phyloP scores from a whole-genome alignment of 2,797 vertebrate species.

The Microhierax caerulescens region DNA sequence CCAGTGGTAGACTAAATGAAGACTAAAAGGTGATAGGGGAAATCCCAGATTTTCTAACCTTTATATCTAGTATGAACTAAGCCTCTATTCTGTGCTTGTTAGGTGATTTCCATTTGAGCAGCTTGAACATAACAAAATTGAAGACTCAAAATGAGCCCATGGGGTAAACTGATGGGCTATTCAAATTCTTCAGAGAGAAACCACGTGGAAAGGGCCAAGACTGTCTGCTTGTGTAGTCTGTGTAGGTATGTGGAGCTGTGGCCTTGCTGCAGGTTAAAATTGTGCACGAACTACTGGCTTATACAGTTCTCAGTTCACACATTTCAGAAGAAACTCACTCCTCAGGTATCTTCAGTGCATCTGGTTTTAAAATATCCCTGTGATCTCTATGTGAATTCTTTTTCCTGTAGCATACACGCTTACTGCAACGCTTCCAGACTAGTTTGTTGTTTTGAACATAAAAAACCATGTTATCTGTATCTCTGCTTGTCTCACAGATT shows the following conservation, averaged over 20 bases:
- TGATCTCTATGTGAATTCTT: background rate
- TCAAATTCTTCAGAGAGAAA: background rate
- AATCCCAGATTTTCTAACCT: conserved; percentile 25
- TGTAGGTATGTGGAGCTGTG: background rate
- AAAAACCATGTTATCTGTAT: conserved; percentile 7
- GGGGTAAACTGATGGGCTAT: background rate
- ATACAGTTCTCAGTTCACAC: background rate
- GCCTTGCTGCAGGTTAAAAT: background rate
- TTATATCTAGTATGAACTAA: conserved; percentile 22
- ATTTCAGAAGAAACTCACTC: background rate
- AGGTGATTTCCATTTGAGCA: conserved; percentile 43
- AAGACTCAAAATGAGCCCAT: background rate
- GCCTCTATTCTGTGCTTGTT: background rate
- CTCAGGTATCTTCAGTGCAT: background rate
- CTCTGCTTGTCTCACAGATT: background rate
- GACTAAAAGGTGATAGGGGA: conserved; percentile 20
- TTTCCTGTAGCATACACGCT: background rate
- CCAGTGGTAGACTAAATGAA: background rate
- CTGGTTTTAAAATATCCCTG: background rate
- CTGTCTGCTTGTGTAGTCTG: background rate
- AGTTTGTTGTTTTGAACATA: background rate
- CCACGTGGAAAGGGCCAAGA: background rate
- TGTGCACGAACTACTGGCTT: fast-evolving
- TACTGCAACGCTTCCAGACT: background rate
- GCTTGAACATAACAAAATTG: background rate